These are phyloP conservation scores for Microctonus brassicae DNA, from an alignment of 2,888 invertebrate species.

Conservation along the genomic window DNA sequence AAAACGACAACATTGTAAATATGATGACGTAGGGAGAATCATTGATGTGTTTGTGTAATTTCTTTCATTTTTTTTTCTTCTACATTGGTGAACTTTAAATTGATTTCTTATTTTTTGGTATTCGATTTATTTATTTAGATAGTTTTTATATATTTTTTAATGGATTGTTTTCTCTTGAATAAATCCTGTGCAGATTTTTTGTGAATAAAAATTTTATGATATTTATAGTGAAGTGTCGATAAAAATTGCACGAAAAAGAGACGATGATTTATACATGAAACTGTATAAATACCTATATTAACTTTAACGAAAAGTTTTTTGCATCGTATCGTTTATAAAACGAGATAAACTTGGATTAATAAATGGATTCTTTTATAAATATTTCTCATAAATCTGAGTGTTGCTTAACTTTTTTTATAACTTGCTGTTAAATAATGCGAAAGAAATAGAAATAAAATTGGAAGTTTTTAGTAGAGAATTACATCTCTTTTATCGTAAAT, in stretches of 20 bases:
- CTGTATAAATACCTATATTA: neutral
- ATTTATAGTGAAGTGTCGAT: neutral
- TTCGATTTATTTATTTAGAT: neutral
- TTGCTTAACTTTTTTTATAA: neutral
- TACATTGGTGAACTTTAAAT: neutral
- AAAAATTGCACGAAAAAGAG: neutral
- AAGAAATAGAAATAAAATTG: neutral
- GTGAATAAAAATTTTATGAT: neutral
- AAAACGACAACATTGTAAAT: neutral
- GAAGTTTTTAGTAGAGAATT: neutral
- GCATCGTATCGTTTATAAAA: conserved; percentile 1
- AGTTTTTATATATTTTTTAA: neutral
- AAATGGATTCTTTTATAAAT: conserved; percentile 1
- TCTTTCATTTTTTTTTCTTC: neutral
- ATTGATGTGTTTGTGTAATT: neutral
- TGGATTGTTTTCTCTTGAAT: too few species aligned
- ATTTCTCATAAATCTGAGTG: neutral
- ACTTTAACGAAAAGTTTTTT: neutral
- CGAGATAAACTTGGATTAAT: neutral
- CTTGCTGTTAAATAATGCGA: neutral
- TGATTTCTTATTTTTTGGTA: neutral
- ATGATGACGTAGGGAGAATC: neutral
- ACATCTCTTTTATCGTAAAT: neutral
- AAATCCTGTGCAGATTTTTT: too few species aligned
- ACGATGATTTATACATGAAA: neutral